Evolutionary conservation across 2,888 invertebrate species (phyloP).

Genomic region (Cancer borealis): DNA sequence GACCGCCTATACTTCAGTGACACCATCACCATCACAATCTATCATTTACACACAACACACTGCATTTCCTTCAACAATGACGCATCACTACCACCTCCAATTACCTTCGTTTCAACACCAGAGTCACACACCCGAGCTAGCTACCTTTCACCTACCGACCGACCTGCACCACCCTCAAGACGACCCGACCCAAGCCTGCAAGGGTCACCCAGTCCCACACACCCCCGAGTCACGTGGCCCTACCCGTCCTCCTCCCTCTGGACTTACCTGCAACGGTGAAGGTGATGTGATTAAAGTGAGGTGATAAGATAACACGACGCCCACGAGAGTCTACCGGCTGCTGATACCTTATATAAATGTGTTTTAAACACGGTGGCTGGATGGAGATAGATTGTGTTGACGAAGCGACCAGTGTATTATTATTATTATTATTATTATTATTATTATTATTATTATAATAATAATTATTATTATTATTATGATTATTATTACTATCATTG

Average conservation of each 20-base stretch:
- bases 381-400: background rate
- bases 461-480: background rate
- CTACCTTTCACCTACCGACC: background rate
- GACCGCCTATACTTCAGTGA: background rate
- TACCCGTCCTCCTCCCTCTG: background rate
- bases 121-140: background rate
- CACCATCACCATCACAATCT: background rate
- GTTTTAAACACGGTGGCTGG: background rate
- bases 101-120: slow-evolving; percentile 30
- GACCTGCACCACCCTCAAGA: background rate
- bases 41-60: background rate
- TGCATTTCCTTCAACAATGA: slow-evolving; percentile 27
- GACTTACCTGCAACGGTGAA: slow-evolving; percentile 13
- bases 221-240: background rate
- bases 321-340: background rate
- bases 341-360: background rate
- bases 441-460: background rate
- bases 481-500: background rate
- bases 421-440: background rate
- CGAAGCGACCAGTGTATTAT: background rate
- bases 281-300: background rate
- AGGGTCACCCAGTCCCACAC: background rate
- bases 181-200: background rate
- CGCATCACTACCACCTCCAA: slow-evolving; percentile 15
- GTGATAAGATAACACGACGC: background rate